These are phyloP conservation scores for Siphonodentalium dalli DNA, from an alignment of 2,888 invertebrate genomes.

Conservation along the genomic window DNA sequence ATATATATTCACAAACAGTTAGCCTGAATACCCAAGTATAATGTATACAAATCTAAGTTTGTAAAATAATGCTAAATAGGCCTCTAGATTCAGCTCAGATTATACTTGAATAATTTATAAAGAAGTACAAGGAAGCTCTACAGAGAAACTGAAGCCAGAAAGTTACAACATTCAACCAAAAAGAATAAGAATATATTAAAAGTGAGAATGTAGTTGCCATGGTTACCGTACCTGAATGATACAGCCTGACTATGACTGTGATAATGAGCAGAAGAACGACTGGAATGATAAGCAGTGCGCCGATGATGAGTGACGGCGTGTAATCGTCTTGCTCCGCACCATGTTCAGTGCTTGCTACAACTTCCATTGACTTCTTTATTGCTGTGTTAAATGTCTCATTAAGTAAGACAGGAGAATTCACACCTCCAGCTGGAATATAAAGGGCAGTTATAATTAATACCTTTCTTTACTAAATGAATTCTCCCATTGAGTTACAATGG, in stretches of 20 bases:
- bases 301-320: conserved; percentile 62
- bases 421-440: neutral
- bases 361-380: conserved; percentile 2
- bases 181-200: neutral
- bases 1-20: too few relatives aligned
- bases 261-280: conserved; percentile 61
- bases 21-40: too few relatives aligned
- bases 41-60: too few relatives aligned
- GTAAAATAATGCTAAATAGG: too few relatives aligned
- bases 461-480: too few relatives aligned
- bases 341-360: too few relatives aligned
- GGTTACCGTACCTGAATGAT: conserved; percentile 55
- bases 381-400: neutral
- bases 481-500: too few relatives aligned
- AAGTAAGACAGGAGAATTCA: too few relatives aligned
- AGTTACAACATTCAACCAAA: neutral
- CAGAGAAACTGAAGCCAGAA: neutral
- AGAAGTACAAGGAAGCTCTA: neutral
- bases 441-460: too few relatives aligned
- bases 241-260: conserved; percentile 58
- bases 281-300: conserved; percentile 63
- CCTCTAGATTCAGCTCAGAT: too few relatives aligned
- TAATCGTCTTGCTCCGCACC: conserved; percentile 33
- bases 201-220: neutral
- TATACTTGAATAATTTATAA: neutral